Conservation (phyloP, 2,113 vertebrate genomes). For the Phalacrocorax aristotelis region DNA sequence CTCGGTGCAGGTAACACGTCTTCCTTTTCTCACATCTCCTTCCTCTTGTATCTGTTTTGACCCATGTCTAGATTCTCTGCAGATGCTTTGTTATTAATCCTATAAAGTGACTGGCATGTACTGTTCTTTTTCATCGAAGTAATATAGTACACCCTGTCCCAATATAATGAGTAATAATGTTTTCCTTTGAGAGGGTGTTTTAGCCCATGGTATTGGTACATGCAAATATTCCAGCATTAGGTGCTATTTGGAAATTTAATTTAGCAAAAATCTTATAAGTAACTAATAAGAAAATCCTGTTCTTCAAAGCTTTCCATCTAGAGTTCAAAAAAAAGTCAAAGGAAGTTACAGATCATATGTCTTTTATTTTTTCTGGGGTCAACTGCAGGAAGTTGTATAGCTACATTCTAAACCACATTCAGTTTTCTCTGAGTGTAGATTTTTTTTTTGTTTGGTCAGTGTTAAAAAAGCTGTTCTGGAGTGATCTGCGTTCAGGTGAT, state of each 20-base stretch:
- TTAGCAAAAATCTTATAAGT: background rate
- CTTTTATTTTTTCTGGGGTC: constrained; percentile 50
- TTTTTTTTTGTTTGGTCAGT: background rate
- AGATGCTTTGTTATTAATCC: background rate
- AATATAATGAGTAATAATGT: background rate
- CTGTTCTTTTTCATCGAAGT: background rate
- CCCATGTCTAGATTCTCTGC: background rate
- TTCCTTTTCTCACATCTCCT: background rate
- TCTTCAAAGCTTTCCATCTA: background rate
- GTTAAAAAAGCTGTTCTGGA: background rate
- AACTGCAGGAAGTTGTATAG: constrained; percentile 13
- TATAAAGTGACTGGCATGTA: background rate
- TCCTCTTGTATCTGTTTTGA: background rate
- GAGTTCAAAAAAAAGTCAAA: constrained; percentile 40
- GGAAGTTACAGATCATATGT: constrained; percentile 37
- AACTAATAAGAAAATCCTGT: background rate
- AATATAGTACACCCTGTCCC: background rate
- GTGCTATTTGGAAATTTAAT: background rate
- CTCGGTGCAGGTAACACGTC: background rate
- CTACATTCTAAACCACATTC: background rate
- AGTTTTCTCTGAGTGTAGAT: background rate
- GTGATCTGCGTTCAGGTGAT: background rate
- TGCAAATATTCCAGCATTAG: background rate
- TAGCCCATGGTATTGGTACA: background rate
- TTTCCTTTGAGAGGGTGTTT: background rate